phyloP scores from a whole-genome alignment of 2,888 invertebrate genomes.

The Tipula lateralis region DNA sequence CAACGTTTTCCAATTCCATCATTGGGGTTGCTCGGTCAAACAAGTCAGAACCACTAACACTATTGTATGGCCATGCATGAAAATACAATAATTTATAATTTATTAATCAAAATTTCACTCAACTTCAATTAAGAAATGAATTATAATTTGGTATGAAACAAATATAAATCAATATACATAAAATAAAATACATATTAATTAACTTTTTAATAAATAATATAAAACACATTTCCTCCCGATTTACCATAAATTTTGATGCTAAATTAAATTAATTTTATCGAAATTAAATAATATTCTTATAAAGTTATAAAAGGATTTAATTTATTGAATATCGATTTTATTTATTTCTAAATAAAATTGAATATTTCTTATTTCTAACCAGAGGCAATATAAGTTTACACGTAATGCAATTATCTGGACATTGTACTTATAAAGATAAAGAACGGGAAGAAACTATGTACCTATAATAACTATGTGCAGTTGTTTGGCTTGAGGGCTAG shows the following conservation, averaged over 20 bases:
- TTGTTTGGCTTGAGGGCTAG: no score
- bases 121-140: background rate
- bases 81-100: no score
- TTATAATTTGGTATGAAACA: background rate
- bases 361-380: background rate
- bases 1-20: no score
- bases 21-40: no score
- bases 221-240: background rate
- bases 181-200: background rate
- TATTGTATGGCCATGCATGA: no score
- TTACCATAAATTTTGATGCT: background rate
- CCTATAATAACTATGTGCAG: no score
- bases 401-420: background rate
- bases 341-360: background rate
- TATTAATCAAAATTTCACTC: background rate
- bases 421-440: background rate
- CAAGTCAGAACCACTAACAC: no score
- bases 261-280: background rate
- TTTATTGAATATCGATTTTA: background rate
- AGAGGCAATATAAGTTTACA: background rate
- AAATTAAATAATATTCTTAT: background rate
- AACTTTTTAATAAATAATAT: background rate
- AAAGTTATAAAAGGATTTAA: background rate
- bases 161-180: background rate
- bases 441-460: background rate